Evolutionary conservation across 2,113 vertebrate species (phyloP), one percentile per base, ranked within the genome.

Genomic region (Eolophus roseicapilla): DNA sequence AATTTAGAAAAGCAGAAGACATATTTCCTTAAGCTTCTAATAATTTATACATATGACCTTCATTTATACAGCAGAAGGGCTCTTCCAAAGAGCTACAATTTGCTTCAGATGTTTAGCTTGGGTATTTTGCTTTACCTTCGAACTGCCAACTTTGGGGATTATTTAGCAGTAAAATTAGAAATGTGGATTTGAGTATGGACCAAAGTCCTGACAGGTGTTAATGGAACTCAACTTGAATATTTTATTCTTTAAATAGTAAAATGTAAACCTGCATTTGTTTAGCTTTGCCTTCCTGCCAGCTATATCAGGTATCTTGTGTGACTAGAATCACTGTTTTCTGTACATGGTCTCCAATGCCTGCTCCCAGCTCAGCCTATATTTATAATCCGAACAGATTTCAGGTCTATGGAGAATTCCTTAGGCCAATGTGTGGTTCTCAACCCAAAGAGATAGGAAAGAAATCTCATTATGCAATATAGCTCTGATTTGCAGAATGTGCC

Each of bases 231-330:
- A 96, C 93, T 46, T 90, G 96, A 95, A 96, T 93, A 95, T 95
- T 97, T 97, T 96, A 93, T 88, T 93, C 94, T 92, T 97, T 96
- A 95, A 96, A 95, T 94, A 96, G 94, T 92, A 94, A 96, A 96
- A 95, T 81, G 88, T 96, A 96, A 97, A 96, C 90, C 88, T 96
- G 92, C 74, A 69, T 94, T 97, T 97, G 90, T 97, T 97, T 97
- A 91, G 90, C 47, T 97, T 95, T 96, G 92, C 90, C 53, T 92
- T 93, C 63, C 70, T 96, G 94, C 88, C 96, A 97, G 35, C 83
- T 81, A 3, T 95, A 96, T 97, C 93, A 68, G 88, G 96, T 97
- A 95, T 96, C 96, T 84, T 39, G 74, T 95, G 91, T 97, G 96
- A 96, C 88, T 96, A 18, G 94, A 95, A 96, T 94, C 92, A 92